These are phyloP conservation scores for Penaeus vannamei DNA, from an alignment of 1,140 invertebrate genomes.

Conservation along the genomic window DNA sequence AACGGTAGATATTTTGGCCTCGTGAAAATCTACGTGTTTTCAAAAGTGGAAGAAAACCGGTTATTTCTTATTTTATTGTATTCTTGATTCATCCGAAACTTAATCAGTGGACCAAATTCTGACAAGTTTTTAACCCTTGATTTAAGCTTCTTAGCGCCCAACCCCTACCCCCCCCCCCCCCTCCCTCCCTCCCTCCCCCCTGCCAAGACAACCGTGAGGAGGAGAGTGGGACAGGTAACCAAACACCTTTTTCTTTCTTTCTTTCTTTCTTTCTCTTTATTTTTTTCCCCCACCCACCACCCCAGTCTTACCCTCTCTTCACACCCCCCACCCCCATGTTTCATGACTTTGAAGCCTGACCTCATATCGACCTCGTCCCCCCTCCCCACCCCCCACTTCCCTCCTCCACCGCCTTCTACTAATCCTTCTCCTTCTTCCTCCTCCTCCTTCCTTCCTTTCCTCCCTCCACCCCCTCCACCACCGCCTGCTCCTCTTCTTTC, in stretches of 20 bases:
- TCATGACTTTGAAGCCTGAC: no score
- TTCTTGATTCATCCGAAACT: no score
- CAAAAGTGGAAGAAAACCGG: no score
- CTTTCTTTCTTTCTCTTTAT: neutral
- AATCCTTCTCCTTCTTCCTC: neutral
- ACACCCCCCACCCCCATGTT: no score
- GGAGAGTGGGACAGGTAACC: conserved; percentile 5
- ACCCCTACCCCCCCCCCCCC: neutral
- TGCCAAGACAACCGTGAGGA: neutral
- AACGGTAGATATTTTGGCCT: no score
- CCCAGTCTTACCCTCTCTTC: no score
- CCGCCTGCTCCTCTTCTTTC: neutral
- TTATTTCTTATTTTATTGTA: no score
- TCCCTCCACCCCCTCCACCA: neutral
- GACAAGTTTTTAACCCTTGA: no score
- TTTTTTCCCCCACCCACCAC: neutral
- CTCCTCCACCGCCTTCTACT: neutral
- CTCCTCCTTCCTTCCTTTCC: neutral
- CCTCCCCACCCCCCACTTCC: conserved; percentile 14
- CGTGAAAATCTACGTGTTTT: no score
- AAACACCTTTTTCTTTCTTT: neutral
- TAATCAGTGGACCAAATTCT: no score
- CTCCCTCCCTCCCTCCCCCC: neutral
- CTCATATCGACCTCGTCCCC: no score
- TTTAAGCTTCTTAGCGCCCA: neutral